phyloP scores from a whole-genome alignment of 2,113 vertebrate species.

The Camelus bactrianus region DNA sequence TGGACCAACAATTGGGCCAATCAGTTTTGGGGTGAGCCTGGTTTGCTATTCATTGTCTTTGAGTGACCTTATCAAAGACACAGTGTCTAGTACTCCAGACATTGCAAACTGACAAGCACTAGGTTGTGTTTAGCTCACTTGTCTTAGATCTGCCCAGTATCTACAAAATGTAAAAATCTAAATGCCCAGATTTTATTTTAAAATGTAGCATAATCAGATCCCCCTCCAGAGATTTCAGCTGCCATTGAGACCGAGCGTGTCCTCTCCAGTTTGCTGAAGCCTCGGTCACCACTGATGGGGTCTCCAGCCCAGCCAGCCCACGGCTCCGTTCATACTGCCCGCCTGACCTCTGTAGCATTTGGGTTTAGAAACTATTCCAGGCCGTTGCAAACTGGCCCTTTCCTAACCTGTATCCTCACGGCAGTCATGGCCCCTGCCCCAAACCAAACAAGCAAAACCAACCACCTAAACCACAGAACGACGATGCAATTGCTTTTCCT shows the following conservation, averaged over 20 bases:
- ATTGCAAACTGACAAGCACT: background rate
- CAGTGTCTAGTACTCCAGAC: background rate
- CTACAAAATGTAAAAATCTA: background rate
- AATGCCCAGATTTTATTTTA: background rate
- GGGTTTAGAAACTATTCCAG: background rate
- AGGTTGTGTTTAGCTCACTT: background rate
- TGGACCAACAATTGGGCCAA: no score
- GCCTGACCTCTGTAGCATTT: background rate
- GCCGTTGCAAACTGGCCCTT: background rate
- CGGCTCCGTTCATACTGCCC: background rate
- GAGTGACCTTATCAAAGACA: background rate
- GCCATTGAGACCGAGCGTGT: rapidly evolving
- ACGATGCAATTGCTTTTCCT: background rate
- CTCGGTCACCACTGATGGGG: background rate
- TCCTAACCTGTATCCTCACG: background rate
- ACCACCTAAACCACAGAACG: background rate
- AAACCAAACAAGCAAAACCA: background rate
- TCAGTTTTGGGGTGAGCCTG: background rate
- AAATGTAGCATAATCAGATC: background rate
- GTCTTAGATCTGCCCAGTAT: background rate
- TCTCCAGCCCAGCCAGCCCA: background rate
- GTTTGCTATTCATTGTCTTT: background rate
- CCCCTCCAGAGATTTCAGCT: background rate
- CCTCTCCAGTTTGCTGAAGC: background rate
- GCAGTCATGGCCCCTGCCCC: background rate